These are phyloP conservation scores for Tauraco erythrolophus DNA, from an alignment of 2,113 vertebrate species.

Conservation along the genomic window DNA sequence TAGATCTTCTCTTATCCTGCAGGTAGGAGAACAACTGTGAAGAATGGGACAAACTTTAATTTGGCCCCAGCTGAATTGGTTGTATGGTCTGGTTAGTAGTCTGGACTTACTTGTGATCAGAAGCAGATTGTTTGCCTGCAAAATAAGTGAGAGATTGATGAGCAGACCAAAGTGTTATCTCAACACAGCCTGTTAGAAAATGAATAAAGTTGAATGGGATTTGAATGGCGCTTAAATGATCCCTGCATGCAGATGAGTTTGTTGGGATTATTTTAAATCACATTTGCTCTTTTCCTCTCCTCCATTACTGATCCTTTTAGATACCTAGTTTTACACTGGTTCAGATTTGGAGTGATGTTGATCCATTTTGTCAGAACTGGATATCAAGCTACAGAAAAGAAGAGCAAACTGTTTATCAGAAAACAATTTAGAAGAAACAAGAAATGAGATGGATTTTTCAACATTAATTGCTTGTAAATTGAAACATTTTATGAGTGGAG, in stretches of 20 bases:
- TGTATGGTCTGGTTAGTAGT: background rate
- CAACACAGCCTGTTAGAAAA: background rate
- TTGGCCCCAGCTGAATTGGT: background rate
- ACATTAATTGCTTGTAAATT: background rate
- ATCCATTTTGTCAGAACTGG: background rate
- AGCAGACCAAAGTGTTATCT: background rate
- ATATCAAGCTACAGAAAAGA: background rate
- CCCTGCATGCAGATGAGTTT: background rate
- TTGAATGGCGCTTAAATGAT: background rate
- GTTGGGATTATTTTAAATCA: background rate
- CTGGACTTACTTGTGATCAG: background rate
- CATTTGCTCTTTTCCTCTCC: background rate
- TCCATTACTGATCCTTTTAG: background rate
- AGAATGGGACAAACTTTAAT: background rate
- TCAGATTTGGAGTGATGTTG: background rate
- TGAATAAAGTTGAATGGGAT: background rate
- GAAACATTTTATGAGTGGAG: background rate
- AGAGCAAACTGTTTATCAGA: background rate
- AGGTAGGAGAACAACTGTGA: background rate
- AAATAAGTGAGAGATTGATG: background rate
- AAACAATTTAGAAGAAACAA: background rate
- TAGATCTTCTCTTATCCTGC: background rate
- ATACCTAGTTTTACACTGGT: fast-evolving
- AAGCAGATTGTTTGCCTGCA: background rate
- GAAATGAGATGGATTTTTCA: background rate